phyloP scores from a whole-genome alignment of 2,888 invertebrate genomes.

The Luffia ferchaultella region DNA sequence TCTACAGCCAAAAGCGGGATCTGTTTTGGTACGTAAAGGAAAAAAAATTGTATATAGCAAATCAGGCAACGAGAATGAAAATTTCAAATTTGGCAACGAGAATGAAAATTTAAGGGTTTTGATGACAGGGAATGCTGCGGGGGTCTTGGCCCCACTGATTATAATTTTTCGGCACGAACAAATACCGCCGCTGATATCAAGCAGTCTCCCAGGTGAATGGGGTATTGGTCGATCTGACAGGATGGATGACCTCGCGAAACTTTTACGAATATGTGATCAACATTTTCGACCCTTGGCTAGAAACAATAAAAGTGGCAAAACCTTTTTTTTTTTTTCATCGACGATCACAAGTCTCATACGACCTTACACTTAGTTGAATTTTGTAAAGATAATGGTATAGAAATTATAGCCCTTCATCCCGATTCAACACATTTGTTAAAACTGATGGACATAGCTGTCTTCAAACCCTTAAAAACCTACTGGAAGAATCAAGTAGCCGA shows the following conservation, averaged over 20 bases:
- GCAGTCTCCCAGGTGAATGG: slow-evolving; percentile 17
- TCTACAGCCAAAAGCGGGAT: slow-evolving; percentile 18
- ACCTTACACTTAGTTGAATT: slow-evolving; percentile 19
- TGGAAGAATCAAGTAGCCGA: slow-evolving; percentile 15
- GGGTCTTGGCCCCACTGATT: slow-evolving; percentile 21
- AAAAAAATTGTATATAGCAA: too few species aligned
- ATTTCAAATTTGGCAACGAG: slow-evolving; percentile 17
- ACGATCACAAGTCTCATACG: slow-evolving; percentile 21
- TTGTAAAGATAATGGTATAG: slow-evolving; percentile 20
- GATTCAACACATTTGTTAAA: slow-evolving; percentile 16
- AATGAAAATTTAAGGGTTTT: slow-evolving; percentile 22
- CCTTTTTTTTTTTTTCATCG: slow-evolving; percentile 20
- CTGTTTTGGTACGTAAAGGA: slow-evolving; percentile 21
- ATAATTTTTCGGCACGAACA: slow-evolving; percentile 23
- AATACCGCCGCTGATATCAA: slow-evolving; percentile 16
- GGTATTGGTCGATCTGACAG: slow-evolving; percentile 23
- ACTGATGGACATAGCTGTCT: slow-evolving; percentile 17
- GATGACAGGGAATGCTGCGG: slow-evolving; percentile 23
- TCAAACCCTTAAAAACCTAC: slow-evolving; percentile 16
- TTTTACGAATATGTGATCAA: slow-evolving; percentile 30
- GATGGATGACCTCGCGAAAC: slow-evolving; percentile 26
- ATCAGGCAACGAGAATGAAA: too few species aligned
- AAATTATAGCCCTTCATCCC: slow-evolving; percentile 16
- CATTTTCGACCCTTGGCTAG: slow-evolving; percentile 23
- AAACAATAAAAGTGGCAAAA: slow-evolving; percentile 18